Evolutionary conservation across 1,140 invertebrate genomes (phyloP).

Genomic region (Trichonephila inaurata): DNA sequence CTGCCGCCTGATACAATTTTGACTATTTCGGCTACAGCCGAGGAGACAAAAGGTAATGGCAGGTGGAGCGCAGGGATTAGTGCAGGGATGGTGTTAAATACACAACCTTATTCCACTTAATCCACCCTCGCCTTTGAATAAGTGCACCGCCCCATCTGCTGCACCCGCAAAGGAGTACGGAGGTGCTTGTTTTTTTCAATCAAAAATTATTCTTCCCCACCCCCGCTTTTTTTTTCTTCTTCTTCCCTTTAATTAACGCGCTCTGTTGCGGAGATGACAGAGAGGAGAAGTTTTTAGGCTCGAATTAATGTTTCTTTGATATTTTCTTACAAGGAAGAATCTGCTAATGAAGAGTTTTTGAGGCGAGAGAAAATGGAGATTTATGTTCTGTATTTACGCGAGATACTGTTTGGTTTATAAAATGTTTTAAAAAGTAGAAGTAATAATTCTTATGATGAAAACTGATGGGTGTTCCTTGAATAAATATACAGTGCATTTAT

Average conservation of each 20-base stretch:
- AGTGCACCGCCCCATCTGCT: not conserved
- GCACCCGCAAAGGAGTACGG: not conserved
- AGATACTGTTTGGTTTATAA: too few relatives aligned
- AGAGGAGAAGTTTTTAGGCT: too few relatives aligned
- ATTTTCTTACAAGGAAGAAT: not conserved
- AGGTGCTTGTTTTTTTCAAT: not conserved
- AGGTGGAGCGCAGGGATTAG: conserved; percentile 1
- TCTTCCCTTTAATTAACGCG: not conserved
- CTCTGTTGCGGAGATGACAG: too few relatives aligned
- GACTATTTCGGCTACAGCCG: conserved; percentile 46
- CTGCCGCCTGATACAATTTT: conserved; percentile 49
- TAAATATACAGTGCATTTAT: too few relatives aligned
- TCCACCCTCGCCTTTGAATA: not conserved
- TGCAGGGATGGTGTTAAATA: conserved; percentile 43
- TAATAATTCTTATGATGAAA: too few relatives aligned
- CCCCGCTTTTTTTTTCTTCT: not conserved
- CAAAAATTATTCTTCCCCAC: not conserved
- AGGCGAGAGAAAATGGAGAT: not conserved
- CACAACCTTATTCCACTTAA: conserved; percentile 20
- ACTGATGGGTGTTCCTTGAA: too few relatives aligned
- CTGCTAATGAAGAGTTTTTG: not conserved
- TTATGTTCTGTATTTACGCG: not conserved
- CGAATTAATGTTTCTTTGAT: not conserved
- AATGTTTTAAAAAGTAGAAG: too few relatives aligned
- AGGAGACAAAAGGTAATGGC: not conserved